Base-by-base conservation (phyloP, 2,888 invertebrate genomes). In the Fragum fragum region DNA sequence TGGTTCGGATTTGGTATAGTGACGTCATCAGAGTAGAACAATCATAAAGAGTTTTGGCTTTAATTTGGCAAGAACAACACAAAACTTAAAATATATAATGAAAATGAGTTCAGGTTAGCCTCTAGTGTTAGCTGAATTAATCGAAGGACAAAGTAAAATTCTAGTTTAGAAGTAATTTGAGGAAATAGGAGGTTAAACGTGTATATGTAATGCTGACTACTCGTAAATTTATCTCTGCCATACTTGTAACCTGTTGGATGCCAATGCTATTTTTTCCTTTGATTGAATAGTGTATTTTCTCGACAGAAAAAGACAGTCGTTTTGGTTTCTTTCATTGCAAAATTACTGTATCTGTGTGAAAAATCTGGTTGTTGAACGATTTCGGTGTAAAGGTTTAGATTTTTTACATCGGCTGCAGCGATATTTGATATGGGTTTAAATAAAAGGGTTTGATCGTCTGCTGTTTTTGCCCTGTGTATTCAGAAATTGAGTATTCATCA, bases 21-120 rank as follows among this genome's bases (percentile, higher is more conserved):
- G 85, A 86, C 85, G 85, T 86, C 85, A 85, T 77, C 61, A 47
- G 70, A 14, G 71, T 71, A 71, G 63, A 74, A 79, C 79, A 71
- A 76, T 71, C 79, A 53, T 55, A 66, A 28, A 47, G 47, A 47
- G 26, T 53, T 53, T 68, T 53, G 42, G 66, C 42, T 66, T 66
- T 42, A 57, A 28, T 18, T 70, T n/a, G 52, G 70, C 70, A 52
- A 52, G 47, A 47, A 28, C 26, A 23, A 69, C 47, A 36, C 69
- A 36, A 36, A 36, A 6, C 32, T 36, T 36, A 9, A 36, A 36
- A 6, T 36, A 6, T 36, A 36, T 9, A 3, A 3, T 36, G 3
- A 36, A 6, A 36, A 36, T 9, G 9, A 6, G 32, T 36, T 36
- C 5, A 36, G 9, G 9, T 36, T 3, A 9, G 32, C 32, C 9